phyloP scores from a whole-genome alignment of 2,113 vertebrate species.

The Centrocercus urophasianus region DNA sequence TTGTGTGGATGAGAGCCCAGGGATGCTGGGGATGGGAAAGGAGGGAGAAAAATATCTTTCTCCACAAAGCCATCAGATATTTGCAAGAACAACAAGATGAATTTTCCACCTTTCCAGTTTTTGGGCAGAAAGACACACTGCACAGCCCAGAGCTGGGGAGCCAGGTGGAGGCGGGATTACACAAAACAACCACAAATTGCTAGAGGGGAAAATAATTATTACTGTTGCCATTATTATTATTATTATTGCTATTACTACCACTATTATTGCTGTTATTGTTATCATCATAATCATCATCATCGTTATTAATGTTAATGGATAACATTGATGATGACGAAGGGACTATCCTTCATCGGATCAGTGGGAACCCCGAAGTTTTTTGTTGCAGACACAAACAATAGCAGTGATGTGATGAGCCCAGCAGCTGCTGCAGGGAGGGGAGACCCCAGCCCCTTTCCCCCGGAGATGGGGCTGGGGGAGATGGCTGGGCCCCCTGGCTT shows the following conservation, averaged over 20 bases:
- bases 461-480: neutral
- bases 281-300: neutral
- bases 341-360: no score
- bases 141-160: neutral
- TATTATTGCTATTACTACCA: neutral
- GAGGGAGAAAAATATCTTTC: accelerated
- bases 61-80: neutral
- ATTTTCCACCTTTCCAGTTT: neutral
- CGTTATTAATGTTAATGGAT: neutral
- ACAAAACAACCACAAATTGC: accelerated
- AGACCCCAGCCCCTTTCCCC: neutral
- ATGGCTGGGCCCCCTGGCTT: neutral
- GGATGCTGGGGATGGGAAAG: neutral
- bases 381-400: neutral
- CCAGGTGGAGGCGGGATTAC: accelerated
- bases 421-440: neutral
- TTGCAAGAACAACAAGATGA: slow-evolving; percentile 35
- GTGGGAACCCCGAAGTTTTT: neutral
- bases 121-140: neutral
- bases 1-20: neutral
- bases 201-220: neutral
- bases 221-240: neutral
- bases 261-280: neutral
- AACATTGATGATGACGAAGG: neutral
- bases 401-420: neutral